These are phyloP conservation scores for Liodrosophila aerea DNA, from an alignment of 2,888 invertebrate genomes.

Conservation along the genomic window DNA sequence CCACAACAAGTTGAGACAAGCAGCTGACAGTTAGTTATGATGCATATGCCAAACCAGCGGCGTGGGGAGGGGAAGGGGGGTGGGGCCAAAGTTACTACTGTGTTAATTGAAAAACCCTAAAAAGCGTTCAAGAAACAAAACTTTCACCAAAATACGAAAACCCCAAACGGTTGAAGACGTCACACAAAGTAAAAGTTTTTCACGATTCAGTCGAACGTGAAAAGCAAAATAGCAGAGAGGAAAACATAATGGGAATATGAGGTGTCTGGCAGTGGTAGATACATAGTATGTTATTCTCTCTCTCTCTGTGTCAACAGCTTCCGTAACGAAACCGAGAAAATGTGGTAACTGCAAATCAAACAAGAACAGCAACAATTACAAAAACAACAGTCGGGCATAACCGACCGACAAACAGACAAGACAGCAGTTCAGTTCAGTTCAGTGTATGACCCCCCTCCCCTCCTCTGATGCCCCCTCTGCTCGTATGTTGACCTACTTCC, in stretches of 20 bases:
- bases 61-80: conserved; percentile 3
- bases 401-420: conserved; percentile 48
- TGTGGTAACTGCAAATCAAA: conserved; percentile 73
- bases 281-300: not conserved
- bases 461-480: not conserved
- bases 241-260: conserved; percentile 21
- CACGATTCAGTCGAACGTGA: conserved; percentile 54
- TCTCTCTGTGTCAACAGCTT: conserved; percentile 39
- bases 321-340: conserved; percentile 49
- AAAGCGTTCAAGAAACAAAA: conserved; percentile 39
- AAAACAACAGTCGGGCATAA: conserved; percentile 7
- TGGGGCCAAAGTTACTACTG: conserved; percentile 25
- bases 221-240: conserved; percentile 45
- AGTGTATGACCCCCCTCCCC: conserved; percentile 2
- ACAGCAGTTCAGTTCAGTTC: conserved; percentile 27
- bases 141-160: conserved; percentile 60
- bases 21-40: conserved; percentile 41
- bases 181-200: conserved; percentile 73
- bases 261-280: too few species aligned
- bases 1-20: conserved; percentile 48
- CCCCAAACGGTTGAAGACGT: conserved; percentile 35
- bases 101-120: conserved; percentile 49
- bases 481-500: conserved; percentile 47
- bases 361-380: conserved; percentile 58
- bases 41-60: too few species aligned